Percentiles rank a stretch among this genome's conserved stretches.
Evolutionary conservation across 2,113 vertebrate species (phyloP).

Genomic region (Gallinago undulata): DNA sequence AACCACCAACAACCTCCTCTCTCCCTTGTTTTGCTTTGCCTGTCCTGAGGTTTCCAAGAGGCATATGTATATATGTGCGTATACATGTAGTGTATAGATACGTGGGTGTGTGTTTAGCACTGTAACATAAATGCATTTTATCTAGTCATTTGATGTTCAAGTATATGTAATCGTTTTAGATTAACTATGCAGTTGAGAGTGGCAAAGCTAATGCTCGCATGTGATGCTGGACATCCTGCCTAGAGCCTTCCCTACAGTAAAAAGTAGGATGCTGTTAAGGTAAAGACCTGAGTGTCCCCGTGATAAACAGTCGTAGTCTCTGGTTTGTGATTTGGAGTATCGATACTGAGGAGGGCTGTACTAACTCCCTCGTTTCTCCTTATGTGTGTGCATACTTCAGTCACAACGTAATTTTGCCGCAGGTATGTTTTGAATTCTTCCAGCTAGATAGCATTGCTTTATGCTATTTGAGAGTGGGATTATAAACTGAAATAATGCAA

Average conservation of each 20-base stretch:
- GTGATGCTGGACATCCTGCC: neutral
- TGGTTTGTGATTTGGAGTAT: neutral
- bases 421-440: neutral
- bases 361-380: neutral
- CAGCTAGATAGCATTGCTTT: neutral
- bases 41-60: neutral
- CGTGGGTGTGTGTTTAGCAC: fast-evolving
- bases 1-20: neutral
- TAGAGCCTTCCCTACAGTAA: neutral
- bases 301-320: neutral
- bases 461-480: neutral
- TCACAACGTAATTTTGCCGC: neutral
- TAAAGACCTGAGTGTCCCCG: neutral
- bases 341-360: neutral
- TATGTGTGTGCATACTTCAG: neutral
- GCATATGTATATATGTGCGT: fast-evolving
- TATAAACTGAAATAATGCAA: neutral
- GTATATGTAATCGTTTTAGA: neutral
- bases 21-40: neutral
- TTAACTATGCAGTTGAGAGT: neutral
- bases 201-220: neutral
- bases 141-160: neutral
- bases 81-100: neutral
- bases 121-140: neutral
- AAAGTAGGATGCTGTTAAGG: neutral